Evolutionary conservation across 2,797 vertebrate genomes (phyloP), one percentile per base, ranked within the genome.

Genomic region (Gambusia yucatana): DNA sequence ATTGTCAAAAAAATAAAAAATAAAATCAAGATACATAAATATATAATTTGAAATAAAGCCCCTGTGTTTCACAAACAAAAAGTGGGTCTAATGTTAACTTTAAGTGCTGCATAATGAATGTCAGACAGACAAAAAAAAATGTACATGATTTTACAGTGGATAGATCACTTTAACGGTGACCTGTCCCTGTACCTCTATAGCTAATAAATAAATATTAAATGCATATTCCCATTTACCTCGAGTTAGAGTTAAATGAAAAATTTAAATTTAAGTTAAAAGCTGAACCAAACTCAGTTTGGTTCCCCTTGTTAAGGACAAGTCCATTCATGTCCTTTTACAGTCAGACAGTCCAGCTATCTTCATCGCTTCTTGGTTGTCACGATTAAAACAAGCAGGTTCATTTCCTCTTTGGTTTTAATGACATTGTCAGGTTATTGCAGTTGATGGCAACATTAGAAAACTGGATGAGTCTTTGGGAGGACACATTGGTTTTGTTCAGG

Each of bases 191-290:
- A 89, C 85, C 92, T 92, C 91, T 88, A 85, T 82, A 91, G 86
- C 94, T 96, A 96, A 96, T 96, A 96, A 96, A 96, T 96, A 96
- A 96, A 96, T 96, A 96, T 88, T 94, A 96, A 96, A 94, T 96
- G 95, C 95, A 96, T 96, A 94, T 95, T 95, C 94, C 94, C 95
- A 93, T 94, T 93, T 93, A 87, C 86, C 92, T 93, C 93, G 80
- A 90, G 71, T 52, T 52, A 25, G 90, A 93, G 93, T 86, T 86
- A 90, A 95, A 96, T 92, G 93, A 94, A 95, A 70, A 95, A 96
- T 90, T 80, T 82, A 87, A 82, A 86, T 84, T 95, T 95, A 96
- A 96, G 91, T 96, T 95, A 96, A 94, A 70, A 92, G 90, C 89
- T n/a, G 82, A 92, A 94, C 95, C 96, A 95, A 96, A 96, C 84